Percentiles rank a stretch among this genome's conserved stretches.
phyloP scores from a whole-genome alignment of 2,888 invertebrate species.

The Galeopsomyia nigrocyanea region DNA sequence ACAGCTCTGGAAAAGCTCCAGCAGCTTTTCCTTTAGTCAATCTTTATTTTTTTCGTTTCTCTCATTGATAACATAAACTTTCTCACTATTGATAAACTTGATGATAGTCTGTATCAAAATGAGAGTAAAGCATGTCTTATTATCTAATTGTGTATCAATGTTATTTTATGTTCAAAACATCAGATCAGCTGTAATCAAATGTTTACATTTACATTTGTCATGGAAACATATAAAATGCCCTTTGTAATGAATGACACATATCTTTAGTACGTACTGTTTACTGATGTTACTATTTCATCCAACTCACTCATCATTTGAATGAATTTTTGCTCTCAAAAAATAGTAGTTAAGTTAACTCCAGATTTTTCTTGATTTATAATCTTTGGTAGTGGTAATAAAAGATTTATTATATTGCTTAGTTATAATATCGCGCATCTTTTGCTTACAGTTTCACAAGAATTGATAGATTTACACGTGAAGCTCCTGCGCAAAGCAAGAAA shows the following conservation, averaged over 20 bases:
- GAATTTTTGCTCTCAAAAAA: not conserved
- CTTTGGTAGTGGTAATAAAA: not conserved
- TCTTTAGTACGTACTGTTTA: not conserved
- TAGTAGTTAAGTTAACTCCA: not conserved
- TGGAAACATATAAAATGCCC: no score
- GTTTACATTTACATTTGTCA: constrained; percentile 14
- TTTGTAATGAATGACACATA: no score
- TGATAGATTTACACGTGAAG: constrained; percentile 90
- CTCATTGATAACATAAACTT: not conserved
- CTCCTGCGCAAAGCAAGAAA: constrained; percentile 89
- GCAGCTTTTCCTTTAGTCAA: not conserved
- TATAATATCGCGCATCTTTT: constrained; percentile 11
- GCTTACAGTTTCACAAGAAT: constrained; percentile 79
- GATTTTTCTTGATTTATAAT: not conserved
- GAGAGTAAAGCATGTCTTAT: no score
- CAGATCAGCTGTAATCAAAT: constrained; percentile 29
- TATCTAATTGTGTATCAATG: not conserved
- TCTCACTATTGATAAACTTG: not conserved
- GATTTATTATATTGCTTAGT: constrained; percentile 3
- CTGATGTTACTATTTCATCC: no score
- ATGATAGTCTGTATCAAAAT: no score
- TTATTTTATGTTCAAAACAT: not conserved
- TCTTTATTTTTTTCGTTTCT: constrained; percentile 8
- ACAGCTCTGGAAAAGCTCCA: constrained; percentile 41
- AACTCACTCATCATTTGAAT: constrained; percentile 3